Conservation (phyloP, 1,140 invertebrate genomes). For the Drosophila watanabei region DNA sequence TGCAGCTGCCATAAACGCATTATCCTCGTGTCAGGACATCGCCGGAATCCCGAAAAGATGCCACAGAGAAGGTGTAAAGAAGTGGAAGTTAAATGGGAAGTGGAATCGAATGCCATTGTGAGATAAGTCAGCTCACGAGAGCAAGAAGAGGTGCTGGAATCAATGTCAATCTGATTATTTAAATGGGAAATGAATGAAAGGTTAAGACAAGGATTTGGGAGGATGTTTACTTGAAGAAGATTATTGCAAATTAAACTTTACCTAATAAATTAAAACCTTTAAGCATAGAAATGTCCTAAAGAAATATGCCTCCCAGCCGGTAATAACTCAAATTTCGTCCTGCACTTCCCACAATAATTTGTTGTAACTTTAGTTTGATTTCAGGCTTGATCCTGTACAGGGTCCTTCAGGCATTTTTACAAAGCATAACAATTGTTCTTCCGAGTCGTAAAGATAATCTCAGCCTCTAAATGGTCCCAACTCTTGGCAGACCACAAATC, state of each 20-base stretch:
- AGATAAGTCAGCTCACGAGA: slow-evolving; percentile 9
- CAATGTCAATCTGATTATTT: slow-evolving; percentile 17
- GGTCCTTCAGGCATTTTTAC: not conserved
- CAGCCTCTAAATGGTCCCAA: slow-evolving; percentile 61
- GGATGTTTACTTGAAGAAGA: not conserved
- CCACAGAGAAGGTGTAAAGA: slow-evolving; percentile 20
- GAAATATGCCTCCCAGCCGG: not conserved
- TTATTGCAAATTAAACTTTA: not conserved
- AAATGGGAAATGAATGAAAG: slow-evolving; percentile 19
- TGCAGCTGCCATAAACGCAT: slow-evolving; percentile 80
- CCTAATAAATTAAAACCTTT: not conserved
- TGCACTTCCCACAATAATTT: slow-evolving; percentile 4
- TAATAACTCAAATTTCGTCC: not conserved
- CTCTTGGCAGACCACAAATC: slow-evolving; percentile 59
- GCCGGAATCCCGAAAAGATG: slow-evolving; percentile 26
- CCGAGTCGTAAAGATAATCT: slow-evolving; percentile 64
- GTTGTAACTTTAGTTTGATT: not conserved
- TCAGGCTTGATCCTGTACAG: not conserved
- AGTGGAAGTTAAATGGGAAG: not conserved
- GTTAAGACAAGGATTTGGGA: not conserved
- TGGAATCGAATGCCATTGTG: slow-evolving; percentile 26
- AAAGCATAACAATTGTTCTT: not conserved
- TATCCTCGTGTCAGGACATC: slow-evolving; percentile 54
- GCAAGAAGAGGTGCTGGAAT: not conserved
- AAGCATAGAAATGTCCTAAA: too few relatives aligned